Conservation (phyloP, 2,797 vertebrate genomes). For the Microcaecilia unicolor region DNA sequence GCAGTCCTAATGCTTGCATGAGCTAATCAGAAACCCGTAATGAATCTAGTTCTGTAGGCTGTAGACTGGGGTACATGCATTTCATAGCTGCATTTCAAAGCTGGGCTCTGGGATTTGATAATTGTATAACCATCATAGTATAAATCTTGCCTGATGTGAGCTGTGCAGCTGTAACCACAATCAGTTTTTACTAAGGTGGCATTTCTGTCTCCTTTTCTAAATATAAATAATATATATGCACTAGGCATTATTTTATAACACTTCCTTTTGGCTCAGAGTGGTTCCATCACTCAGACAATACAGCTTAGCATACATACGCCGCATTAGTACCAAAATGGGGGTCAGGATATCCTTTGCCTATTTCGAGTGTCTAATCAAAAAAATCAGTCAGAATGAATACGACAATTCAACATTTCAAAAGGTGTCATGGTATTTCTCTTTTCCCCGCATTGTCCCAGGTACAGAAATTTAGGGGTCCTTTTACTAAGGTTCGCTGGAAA, state of each 20-base stretch:
- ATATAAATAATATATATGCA: conserved; percentile 53
- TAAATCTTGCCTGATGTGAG: conserved; percentile 60
- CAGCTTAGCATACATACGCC: conserved; percentile 21
- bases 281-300: conserved; percentile 52
- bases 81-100: conserved; percentile 54
- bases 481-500: too few species aligned
- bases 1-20: conserved; percentile 41
- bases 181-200: conserved; percentile 58
- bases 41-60: conserved; percentile 36
- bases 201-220: conserved; percentile 65
- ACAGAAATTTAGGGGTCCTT: too few species aligned
- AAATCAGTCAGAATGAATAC: too few species aligned
- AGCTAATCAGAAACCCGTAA: conserved; percentile 55
- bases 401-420: too few species aligned
- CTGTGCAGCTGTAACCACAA: conserved; percentile 66
- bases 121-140: conserved; percentile 67
- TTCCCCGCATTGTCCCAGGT: too few species aligned
- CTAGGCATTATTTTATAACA: conserved; percentile 51
- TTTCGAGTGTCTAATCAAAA: too few species aligned
- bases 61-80: conserved; percentile 49
- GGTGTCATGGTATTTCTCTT: too few species aligned
- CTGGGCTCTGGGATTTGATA: conserved; percentile 60
- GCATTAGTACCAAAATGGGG: conserved; percentile 36
- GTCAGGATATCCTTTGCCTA: conserved; percentile 31
- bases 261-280: conserved; percentile 44